A percentile compares a stretch with the other conserved stretches of the same genome.
These are phyloP conservation scores for Lota lota DNA, from an alignment of 2,113 vertebrate species.

Conservation along the genomic window DNA sequence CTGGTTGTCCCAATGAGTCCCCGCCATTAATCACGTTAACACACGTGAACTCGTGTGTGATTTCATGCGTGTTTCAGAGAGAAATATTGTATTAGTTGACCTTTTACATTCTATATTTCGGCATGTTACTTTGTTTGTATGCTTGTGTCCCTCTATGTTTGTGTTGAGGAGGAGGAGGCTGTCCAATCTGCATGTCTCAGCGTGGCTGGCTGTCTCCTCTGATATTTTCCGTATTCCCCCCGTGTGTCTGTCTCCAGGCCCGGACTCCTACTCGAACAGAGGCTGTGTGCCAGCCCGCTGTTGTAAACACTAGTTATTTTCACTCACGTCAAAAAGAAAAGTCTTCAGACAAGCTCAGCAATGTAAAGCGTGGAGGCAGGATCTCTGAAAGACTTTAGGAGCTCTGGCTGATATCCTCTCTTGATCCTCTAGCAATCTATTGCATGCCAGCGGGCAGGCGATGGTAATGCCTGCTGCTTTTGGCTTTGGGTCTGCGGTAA, in stretches of 20 bases:
- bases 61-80: too few species aligned
- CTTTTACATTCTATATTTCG: too few species aligned
- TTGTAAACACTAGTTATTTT: constrained; percentile 62
- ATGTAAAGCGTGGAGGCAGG: constrained; percentile 22
- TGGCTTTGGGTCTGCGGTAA: too few species aligned
- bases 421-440: constrained; percentile 30
- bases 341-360: constrained; percentile 41
- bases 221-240: constrained; percentile 56
- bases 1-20: too few species aligned
- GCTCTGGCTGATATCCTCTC: constrained; percentile 9
- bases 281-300: constrained; percentile 26
- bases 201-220: constrained; percentile 44
- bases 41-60: too few species aligned
- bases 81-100: too few species aligned
- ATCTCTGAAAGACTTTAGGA: constrained; percentile 23
- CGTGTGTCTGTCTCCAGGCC: constrained; percentile 47
- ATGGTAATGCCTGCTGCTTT: constrained; percentile 45
- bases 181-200: constrained; percentile 12
- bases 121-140: background rate
- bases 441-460: constrained; percentile 10
- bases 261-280: constrained; percentile 10
- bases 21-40: too few species aligned
- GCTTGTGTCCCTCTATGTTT: background rate
- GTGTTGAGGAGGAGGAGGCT: background rate
- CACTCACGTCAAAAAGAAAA: constrained; percentile 50